Base-by-base conservation (phyloP, 2,113 vertebrate species). In the Strigops habroptila region DNA sequence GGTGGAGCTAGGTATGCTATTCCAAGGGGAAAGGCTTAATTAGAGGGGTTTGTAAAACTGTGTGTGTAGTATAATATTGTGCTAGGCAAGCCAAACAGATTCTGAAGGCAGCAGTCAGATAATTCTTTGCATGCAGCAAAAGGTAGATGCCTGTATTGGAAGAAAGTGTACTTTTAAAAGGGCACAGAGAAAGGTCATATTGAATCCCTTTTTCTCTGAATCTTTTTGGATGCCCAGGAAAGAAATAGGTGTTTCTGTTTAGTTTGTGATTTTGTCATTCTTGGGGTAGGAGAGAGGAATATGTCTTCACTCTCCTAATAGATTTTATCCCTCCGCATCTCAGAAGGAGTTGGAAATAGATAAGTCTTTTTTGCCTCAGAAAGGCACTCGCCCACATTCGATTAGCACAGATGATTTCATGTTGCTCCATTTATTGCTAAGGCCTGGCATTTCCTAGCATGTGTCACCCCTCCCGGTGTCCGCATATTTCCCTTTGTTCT, bases 391-490 rank as follows among this genome's bases (percentile, higher is more conserved):
- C 83, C 30, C 86, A 75, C 86, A 70, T 59, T 94, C 64, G 59
- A 51, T 93, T 78, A 86, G 65, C 43, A 74, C 25, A 78, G 86
- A 82, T 94, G 80, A 93, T 86, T 95, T 94, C 73, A 78, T 43
- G 25, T 81, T 91, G 35, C 39, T 96, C 43, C 43, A 51, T 91
- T 88, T 83, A 68, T 84, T 94, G 33, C 81, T 75, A 63, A 78
- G 92, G 86, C 95, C 94, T 97, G 91, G 83, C 77, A 75, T 96
- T 97, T 93, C 91, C 80, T 49, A 35, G 55, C 7, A 24, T 95
- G 80, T 93, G 77, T 95, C 83, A 86, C 68, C 51, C 3, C 43
- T 96, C 51, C 53, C 3, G 10, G 44, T 76, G 80, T 88, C 51
- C 51, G 59, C 27, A 15, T 81, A 55, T 78, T 91, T 81, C 60